A percentile compares a stretch with the other conserved stretches of the same genome.
Evolutionary conservation across 2,888 invertebrate species (phyloP).

Genomic region (Julus scanicus): DNA sequence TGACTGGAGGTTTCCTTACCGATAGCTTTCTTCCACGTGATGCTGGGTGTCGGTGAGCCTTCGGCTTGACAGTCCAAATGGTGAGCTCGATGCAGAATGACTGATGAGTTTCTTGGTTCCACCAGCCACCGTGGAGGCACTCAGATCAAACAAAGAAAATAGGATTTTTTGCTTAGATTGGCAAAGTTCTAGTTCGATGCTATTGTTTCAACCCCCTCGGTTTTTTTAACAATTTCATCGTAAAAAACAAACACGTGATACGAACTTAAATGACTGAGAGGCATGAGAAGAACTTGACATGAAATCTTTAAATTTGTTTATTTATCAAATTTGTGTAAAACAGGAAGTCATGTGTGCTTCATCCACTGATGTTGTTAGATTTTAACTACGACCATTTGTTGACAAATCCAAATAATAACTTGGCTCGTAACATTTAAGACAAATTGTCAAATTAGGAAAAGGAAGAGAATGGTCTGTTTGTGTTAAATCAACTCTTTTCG

Average conservation of each 20-base stretch:
- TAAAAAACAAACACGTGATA: neutral
- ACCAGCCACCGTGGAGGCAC: conserved; percentile 62
- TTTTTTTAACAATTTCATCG: neutral
- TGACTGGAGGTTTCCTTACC: conserved; percentile 56
- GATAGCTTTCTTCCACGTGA: conserved; percentile 59
- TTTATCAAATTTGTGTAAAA: too few species aligned
- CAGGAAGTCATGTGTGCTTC: too few species aligned
- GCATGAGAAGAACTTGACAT: neutral
- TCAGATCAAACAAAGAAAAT: conserved; percentile 58
- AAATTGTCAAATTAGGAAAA: too few species aligned
- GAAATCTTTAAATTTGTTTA: neutral
- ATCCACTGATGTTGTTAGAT: too few species aligned
- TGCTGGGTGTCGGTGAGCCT: conserved; percentile 57
- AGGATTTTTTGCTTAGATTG: conserved; percentile 49
- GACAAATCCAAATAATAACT: too few species aligned
- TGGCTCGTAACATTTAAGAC: too few species aligned
- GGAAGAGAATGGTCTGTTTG: too few species aligned
- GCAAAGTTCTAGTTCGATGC: conserved; percentile 48
- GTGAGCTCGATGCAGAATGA: conserved; percentile 60
- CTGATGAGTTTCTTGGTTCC: conserved; percentile 61
- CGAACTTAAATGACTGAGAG: neutral
- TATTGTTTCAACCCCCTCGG: neutral
- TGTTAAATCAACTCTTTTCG: too few species aligned
- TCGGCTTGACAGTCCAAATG: conserved; percentile 58
- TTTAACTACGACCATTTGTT: too few species aligned